Conservation (phyloP, 2,113 vertebrate genomes). For the Myodes glareolus region DNA sequence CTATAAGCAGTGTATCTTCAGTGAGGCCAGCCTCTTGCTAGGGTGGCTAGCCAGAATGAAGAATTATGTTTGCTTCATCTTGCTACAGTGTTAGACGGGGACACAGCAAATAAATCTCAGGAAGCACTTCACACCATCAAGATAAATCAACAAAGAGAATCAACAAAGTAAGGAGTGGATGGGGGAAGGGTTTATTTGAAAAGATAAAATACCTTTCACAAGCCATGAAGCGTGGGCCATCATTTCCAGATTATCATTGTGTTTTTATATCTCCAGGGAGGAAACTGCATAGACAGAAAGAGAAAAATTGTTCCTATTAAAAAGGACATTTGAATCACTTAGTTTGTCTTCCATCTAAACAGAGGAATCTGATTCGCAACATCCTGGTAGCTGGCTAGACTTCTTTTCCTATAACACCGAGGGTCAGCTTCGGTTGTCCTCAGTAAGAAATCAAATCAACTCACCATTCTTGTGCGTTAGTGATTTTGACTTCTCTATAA, state of each 20-base stretch:
- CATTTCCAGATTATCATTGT: constrained; percentile 44
- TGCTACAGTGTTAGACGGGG: not conserved
- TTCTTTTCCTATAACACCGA: not conserved
- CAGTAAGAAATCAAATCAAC: not conserved
- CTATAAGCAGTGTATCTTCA: not conserved
- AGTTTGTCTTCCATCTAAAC: constrained; percentile 22
- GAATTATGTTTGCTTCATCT: not conserved
- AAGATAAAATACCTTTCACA: constrained; percentile 65
- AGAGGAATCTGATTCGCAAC: constrained; percentile 23
- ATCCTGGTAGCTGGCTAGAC: not conserved
- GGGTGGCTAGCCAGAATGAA: not conserved
- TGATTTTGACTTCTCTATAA: not conserved
- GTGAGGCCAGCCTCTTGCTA: not conserved
- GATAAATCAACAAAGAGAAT: constrained; percentile 51
- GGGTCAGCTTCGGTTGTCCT: not conserved
- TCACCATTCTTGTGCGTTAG: not conserved
- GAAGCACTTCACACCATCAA: not conserved
- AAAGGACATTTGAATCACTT: constrained; percentile 25
- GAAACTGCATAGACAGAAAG: not conserved
- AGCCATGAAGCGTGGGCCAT: constrained; percentile 33
- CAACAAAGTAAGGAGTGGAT: not conserved
- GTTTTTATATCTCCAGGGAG: constrained; percentile 56
- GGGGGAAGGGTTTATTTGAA: constrained; percentile 49
- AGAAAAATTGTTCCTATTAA: not conserved
- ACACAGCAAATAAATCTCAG: constrained; percentile 46